Percentiles rank a stretch among this genome's conserved stretches.
Evolutionary conservation across 2,113 vertebrate genomes (phyloP).

Genomic region (Odobenus rosmarus): DNA sequence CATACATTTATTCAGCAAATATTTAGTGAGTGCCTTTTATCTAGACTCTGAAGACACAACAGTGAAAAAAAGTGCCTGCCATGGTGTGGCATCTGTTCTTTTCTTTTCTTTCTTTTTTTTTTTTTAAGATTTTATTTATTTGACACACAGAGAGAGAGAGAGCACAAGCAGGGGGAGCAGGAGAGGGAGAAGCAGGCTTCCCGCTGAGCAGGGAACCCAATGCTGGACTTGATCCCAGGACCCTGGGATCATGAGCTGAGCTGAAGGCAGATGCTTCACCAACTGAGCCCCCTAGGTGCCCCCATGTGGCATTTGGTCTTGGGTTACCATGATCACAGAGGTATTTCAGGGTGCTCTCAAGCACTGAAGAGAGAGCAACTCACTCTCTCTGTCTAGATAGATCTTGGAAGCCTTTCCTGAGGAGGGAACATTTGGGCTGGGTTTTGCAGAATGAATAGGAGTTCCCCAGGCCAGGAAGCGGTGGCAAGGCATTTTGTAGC

Average conservation of each 20-base stretch:
- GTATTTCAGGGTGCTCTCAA: not conserved
- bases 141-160: not conserved
- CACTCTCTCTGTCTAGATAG: not conserved
- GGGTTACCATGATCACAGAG: not conserved
- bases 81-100: rapidly evolving
- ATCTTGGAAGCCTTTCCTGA: not conserved
- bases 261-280: not conserved
- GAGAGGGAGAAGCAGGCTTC: not conserved
- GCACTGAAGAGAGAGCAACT: not conserved
- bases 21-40: not conserved
- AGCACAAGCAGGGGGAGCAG: not conserved
- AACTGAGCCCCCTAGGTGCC: not conserved
- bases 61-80: not conserved
- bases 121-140: not conserved
- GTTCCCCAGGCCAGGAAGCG: not conserved
- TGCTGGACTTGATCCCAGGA: not conserved
- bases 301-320: not conserved
- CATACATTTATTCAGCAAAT: not conserved
- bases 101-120: not conserved
- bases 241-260: not conserved
- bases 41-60: not conserved
- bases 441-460: constrained; percentile 19
- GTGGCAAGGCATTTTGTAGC: not conserved
- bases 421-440: not conserved
- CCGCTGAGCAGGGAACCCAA: not conserved